Conservation (phyloP, 2,113 vertebrate species). For the Leptosomus discolor region DNA sequence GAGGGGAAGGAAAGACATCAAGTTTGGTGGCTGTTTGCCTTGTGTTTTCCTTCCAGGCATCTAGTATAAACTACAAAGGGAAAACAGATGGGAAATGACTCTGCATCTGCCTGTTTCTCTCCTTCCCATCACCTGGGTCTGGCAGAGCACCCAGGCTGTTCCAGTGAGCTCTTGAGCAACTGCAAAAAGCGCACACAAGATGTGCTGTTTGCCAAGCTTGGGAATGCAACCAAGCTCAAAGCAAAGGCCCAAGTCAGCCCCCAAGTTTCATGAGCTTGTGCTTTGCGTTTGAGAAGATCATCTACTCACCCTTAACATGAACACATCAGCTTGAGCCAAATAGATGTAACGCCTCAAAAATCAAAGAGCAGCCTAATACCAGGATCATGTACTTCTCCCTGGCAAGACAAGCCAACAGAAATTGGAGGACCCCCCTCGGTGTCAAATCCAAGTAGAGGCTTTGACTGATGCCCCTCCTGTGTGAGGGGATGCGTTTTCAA, state of each 20-base stretch:
- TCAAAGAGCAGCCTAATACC: neutral
- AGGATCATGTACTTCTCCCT: accelerated
- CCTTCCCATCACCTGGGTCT: neutral
- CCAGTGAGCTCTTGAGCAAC: neutral
- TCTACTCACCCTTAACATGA: neutral
- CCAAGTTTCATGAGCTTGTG: neutral
- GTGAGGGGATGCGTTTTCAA: neutral
- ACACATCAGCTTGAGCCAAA: neutral
- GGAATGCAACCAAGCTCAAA: neutral
- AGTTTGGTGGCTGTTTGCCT: neutral
- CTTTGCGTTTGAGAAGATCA: neutral
- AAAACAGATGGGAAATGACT: neutral
- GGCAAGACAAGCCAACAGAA: neutral
- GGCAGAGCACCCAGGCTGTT: accelerated
- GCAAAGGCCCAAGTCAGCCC: neutral
- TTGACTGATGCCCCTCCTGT: neutral
- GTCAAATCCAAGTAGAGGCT: neutral
- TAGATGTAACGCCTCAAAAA: neutral
- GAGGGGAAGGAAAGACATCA: neutral
- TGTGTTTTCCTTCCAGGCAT: neutral
- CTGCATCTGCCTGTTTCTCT: neutral
- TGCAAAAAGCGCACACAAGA: neutral
- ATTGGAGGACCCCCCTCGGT: neutral
- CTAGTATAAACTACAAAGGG: neutral
- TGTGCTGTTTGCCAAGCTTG: neutral